Evolutionary conservation across 2,888 invertebrate genomes (phyloP).

Genomic region (Phaedon cochleariae): DNA sequence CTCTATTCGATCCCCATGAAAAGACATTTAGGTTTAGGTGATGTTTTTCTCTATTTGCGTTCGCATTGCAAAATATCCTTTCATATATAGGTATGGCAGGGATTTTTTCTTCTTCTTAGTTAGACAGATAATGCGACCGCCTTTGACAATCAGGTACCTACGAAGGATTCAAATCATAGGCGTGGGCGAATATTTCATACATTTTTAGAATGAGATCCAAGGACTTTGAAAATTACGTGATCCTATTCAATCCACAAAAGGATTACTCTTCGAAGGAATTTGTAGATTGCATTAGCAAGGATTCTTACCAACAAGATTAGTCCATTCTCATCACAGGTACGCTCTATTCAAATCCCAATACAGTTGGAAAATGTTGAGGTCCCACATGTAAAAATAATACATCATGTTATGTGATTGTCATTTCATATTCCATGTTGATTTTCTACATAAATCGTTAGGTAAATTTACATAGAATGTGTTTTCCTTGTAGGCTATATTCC

Average conservation of each 20-base stretch:
- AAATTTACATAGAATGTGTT: too few relatives aligned
- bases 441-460: too few relatives aligned
- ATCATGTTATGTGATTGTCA: too few relatives aligned
- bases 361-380: too few relatives aligned
- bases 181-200: background rate
- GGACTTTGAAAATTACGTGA: background rate
- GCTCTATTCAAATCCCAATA: too few relatives aligned
- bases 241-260: background rate
- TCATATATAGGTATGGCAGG: slow-evolving; percentile 35
- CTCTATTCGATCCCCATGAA: slow-evolving; percentile 33
- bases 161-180: background rate
- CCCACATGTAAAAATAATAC: too few relatives aligned
- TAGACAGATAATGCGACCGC: slow-evolving; percentile 14
- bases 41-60: slow-evolving; percentile 37
- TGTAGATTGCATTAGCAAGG: background rate
- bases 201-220: background rate
- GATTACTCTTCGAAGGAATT: background rate
- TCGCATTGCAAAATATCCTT: slow-evolving; percentile 43
- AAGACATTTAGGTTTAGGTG: slow-evolving; percentile 37
- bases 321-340: too few relatives aligned
- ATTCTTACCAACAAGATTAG: too few relatives aligned
- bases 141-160: slow-evolving; percentile 1
- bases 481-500: too few relatives aligned
- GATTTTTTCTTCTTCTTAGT: slow-evolving; percentile 26
- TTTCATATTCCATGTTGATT: too few relatives aligned